These are phyloP conservation scores for Gambelia wislizenii DNA, from an alignment of 2,797 vertebrate species.

Conservation along the genomic window DNA sequence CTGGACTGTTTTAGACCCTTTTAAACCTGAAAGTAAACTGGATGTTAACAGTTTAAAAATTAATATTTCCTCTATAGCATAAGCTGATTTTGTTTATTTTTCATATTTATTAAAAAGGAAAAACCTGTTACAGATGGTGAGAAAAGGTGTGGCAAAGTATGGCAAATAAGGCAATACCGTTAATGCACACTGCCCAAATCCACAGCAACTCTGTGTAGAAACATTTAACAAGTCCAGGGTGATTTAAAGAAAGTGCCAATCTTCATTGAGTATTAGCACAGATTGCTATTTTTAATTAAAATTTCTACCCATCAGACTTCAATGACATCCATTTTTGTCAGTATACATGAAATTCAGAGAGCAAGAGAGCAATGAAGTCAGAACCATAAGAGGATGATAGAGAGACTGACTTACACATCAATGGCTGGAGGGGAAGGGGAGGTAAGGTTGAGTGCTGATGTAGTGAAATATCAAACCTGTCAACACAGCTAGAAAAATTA, in stretches of 20 bases:
- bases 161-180: constrained; percentile 46
- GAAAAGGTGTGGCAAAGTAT: constrained; percentile 18
- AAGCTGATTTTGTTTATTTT: constrained; percentile 31
- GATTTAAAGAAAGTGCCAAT: constrained; percentile 58
- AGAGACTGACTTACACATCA: constrained; percentile 61
- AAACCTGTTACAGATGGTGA: constrained; percentile 15
- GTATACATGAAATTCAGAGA: constrained; percentile 52
- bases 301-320: constrained; percentile 57
- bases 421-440: constrained; percentile 49
- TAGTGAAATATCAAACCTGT: constrained; percentile 52
- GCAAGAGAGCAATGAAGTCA: constrained; percentile 4
- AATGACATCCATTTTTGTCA: constrained; percentile 57
- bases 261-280: constrained; percentile 32
- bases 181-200: constrained; percentile 29
- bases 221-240: constrained; percentile 31
- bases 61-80: neutral
- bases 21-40: no score
- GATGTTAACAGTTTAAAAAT: neutral
- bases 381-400: constrained; percentile 32
- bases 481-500: constrained; percentile 13
- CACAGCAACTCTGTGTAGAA: constrained; percentile 44
- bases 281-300: constrained; percentile 59
- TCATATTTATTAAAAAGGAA: neutral
- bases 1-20: no score
- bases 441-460: constrained; percentile 16